Percentiles rank a stretch among this genome's conserved stretches.
Evolutionary conservation across 23 tunicate species (phyloP).

Genomic region (Trididemnum nubilum): DNA sequence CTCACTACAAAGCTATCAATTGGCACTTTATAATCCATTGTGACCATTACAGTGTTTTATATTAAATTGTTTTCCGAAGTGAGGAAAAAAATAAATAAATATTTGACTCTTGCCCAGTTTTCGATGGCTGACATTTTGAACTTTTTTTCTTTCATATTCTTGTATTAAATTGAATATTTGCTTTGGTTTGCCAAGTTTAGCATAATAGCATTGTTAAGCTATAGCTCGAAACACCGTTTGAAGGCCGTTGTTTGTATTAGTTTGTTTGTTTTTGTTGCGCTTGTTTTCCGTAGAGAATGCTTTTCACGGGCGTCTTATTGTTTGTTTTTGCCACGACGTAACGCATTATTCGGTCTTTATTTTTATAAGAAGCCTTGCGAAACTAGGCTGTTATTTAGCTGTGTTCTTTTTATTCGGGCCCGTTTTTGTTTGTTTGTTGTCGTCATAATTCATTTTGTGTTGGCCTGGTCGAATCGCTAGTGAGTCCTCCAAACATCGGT

Average conservation of each 20-base stretch:
- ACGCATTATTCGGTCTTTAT: background rate
- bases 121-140: too few species aligned
- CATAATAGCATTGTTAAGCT: too few species aligned
- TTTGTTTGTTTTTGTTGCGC: conserved; percentile 5
- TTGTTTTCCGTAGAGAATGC: background rate
- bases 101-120: too few species aligned
- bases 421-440: conserved; percentile 12
- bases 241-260: background rate
- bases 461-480: background rate
- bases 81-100: too few species aligned
- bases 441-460: conserved; percentile 23
- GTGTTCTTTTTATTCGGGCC: background rate
- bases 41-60: too few species aligned
- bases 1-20: too few species aligned
- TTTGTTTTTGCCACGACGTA: background rate
- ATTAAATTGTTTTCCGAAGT: too few species aligned
- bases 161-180: too few species aligned
- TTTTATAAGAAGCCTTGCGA: background rate
- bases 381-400: background rate
- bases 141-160: too few species aligned
- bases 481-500: background rate
- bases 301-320: background rate
- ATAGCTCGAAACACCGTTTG: too few species aligned
- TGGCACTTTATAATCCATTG: too few species aligned
- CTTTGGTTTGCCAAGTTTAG: too few species aligned